Conservation (phyloP, 2,888 invertebrate genomes). For the Heteromurus nitidus region DNA sequence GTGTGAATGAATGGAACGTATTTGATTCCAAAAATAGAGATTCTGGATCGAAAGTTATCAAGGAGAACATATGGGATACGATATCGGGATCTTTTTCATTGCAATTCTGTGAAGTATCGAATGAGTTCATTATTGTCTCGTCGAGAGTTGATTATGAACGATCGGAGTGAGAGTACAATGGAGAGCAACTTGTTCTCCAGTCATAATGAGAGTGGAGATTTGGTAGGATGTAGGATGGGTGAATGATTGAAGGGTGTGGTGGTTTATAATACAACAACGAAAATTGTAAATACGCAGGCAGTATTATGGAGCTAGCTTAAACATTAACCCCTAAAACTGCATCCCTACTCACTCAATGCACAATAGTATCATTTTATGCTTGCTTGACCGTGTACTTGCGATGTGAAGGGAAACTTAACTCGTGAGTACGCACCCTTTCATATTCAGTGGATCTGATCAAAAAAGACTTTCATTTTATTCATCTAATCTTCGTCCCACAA, state of each 20-base stretch:
- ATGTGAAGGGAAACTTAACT: background rate
- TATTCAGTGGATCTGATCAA: background rate
- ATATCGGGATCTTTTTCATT: background rate
- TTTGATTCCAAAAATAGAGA: background rate
- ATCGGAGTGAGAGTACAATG: background rate
- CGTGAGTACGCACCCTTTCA: background rate
- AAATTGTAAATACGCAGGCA: conserved; percentile 16
- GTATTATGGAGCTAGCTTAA: conserved; percentile 13
- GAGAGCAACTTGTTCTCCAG: conserved; percentile 37
- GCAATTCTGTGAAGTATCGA: background rate
- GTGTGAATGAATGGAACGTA: background rate
- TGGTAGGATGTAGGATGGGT: conserved; percentile 8
- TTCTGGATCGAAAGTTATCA: background rate
- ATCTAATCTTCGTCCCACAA: background rate
- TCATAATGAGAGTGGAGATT: conserved; percentile 51
- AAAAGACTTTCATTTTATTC: background rate
- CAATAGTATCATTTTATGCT: background rate
- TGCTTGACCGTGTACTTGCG: background rate
- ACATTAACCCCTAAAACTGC: conserved; percentile 49
- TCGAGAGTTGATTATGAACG: background rate
- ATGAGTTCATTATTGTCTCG: background rate
- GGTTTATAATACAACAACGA: conserved; percentile 43
- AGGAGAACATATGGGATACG: background rate
- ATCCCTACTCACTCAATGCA: background rate
- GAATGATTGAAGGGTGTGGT: conserved; percentile 34